Base-by-base conservation (phyloP, 2,797 vertebrate species). In the Aythya fuligula region DNA sequence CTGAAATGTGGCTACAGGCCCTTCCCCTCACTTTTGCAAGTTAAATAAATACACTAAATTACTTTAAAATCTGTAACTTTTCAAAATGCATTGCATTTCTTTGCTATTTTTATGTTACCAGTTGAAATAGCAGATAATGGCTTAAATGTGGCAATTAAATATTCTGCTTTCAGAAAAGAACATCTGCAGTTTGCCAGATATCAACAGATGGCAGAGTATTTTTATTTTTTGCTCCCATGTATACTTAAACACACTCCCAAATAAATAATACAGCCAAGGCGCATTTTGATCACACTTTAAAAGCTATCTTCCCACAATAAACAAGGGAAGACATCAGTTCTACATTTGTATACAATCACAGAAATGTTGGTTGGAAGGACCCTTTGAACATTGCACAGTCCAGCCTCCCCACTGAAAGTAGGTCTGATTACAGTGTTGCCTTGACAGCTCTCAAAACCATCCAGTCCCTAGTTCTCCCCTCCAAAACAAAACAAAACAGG, bases 1-100 rank as follows among this genome's bases (percentile, higher is more conserved):
- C 11, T 1, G 1, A 32, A 17, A 4, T 22, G 25, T 47, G 45
- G 45, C 36, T 62, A 3, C 47, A 15, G 53, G 15, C 24, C 4
- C 10, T 43, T 51, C 21, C 36, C 1, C 0, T 27, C 21, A 1
- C 36, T 61, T 80, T 5, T 2, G 4, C 36, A 30, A 32, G 28
- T 27, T 47, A 45, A 62, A 19, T 38, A 49, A 24, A 49, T 28
- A 9, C 4, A 1, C 21, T 25, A 28, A 24, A 17, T 38, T 39
- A 27, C 21, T 47, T 71, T 7, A 11, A 53, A n/a, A 2, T 28
- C 1, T 0, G 16, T 64, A 24, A 3, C 8, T 73, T 95, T 84
- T 72, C 47, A 62, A 56, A 92, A 74, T 12, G 6, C 7, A 0
- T 24, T 38, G 13, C 7, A 1, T 73, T 82, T 70, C 67, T 90